These are phyloP conservation scores for Belonocnema kinseyi DNA, from an alignment of 1,140 invertebrate genomes.

Conservation along the genomic window DNA sequence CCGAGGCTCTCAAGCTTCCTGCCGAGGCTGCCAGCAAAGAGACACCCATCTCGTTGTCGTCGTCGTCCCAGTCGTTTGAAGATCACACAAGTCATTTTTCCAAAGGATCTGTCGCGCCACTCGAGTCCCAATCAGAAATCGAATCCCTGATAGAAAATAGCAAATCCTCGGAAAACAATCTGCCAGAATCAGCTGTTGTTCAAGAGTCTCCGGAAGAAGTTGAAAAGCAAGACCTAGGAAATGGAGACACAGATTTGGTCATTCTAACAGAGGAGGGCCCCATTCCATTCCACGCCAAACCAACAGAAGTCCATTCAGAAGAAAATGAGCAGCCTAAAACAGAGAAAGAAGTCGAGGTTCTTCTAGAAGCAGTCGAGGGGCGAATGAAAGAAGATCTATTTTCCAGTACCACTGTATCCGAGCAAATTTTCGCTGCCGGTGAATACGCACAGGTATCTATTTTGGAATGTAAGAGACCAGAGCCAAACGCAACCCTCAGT, in stretches of 20 bases:
- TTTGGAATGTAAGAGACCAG: background rate
- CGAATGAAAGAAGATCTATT: constrained; percentile 32
- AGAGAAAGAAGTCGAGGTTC: constrained; percentile 41
- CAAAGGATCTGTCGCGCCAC: constrained; percentile 35
- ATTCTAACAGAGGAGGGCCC: constrained; percentile 51
- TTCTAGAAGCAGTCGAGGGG: constrained; percentile 40
- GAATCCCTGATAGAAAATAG: constrained; percentile 31
- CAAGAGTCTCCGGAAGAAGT: background rate
- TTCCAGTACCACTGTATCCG: background rate
- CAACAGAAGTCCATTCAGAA: constrained; percentile 51
- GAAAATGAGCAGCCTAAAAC: background rate
- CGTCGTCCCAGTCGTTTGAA: constrained; percentile 13
- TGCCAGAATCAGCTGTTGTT: background rate
- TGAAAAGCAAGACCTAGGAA: background rate
- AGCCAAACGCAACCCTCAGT: background rate
- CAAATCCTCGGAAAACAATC: constrained; percentile 2
- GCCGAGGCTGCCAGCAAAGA: constrained; percentile 54
- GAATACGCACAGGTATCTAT: constrained; percentile 12
- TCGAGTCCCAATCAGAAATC: constrained; percentile 31
- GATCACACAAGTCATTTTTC: constrained; percentile 3
- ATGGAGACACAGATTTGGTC: constrained; percentile 38
- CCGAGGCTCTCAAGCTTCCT: constrained; percentile 67
- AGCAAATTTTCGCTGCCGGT: constrained; percentile 11
- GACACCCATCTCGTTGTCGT: constrained; percentile 7
- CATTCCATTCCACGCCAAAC: constrained; percentile 46